phyloP scores from a whole-genome alignment of 2,797 vertebrate species.

The Trachops cirrhosus region DNA sequence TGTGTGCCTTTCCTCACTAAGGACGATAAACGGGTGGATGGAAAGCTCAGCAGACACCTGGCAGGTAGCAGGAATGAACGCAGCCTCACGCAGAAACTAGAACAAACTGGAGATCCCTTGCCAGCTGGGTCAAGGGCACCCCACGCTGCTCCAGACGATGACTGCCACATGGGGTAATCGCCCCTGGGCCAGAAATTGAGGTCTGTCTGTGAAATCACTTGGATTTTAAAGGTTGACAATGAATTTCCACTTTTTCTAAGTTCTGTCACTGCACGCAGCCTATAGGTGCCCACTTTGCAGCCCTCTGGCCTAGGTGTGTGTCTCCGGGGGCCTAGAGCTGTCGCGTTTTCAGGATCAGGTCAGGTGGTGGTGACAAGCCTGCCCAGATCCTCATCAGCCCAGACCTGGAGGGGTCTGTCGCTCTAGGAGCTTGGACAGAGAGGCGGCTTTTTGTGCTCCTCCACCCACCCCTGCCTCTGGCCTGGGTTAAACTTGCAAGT shows the following conservation, averaged over 20 bases:
- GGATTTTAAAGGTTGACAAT: background rate
- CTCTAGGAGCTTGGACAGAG: background rate
- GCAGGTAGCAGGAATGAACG: background rate
- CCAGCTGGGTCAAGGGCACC: background rate
- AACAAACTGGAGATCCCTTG: background rate
- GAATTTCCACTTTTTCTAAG: background rate
- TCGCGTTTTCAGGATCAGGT: background rate
- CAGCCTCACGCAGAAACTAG: background rate
- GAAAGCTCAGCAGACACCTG: background rate
- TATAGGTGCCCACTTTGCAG: background rate
- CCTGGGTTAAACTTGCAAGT: background rate
- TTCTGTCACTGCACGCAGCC: background rate
- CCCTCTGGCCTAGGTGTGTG: background rate
- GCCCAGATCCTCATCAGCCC: background rate
- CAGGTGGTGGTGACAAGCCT: background rate
- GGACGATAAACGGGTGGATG: background rate
- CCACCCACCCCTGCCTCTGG: rapidly evolving
- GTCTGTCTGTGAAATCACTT: background rate
- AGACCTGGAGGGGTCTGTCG: background rate
- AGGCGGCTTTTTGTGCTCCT: background rate
- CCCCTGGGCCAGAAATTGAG: background rate
- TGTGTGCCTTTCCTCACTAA: background rate
- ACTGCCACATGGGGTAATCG: background rate
- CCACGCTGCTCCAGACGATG: background rate
- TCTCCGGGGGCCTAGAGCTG: background rate